A percentile compares a stretch with the other conserved stretches of the same genome.
phyloP scores from a whole-genome alignment of 2,113 vertebrate genomes.

The Dromas ardeola region DNA sequence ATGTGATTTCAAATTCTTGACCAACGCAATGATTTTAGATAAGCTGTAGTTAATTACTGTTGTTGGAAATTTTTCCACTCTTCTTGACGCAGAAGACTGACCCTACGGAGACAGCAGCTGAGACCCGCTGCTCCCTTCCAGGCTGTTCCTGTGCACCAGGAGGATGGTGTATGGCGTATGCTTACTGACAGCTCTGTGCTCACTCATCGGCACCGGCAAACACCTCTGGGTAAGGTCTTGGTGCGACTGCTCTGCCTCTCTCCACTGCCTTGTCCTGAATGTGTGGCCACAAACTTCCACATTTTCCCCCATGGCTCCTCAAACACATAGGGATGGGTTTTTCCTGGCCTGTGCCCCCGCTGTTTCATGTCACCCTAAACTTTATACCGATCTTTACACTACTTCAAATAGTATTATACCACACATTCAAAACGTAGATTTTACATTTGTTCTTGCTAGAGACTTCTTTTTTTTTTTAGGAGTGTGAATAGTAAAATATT shows the following conservation, averaged over 20 bases:
- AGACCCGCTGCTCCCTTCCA: not conserved
- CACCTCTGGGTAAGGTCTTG: not conserved
- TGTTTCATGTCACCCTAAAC: not conserved
- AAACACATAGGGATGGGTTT: fast-evolving
- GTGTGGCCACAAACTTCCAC: fast-evolving
- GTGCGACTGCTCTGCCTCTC: fast-evolving
- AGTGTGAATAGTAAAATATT: not conserved
- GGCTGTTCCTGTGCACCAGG: not conserved
- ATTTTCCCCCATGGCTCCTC: not conserved
- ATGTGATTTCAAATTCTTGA: not conserved
- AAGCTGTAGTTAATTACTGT: not conserved
- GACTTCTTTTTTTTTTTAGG: not conserved
- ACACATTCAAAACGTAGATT: not conserved
- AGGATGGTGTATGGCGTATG: fast-evolving
- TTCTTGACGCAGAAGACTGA: not conserved
- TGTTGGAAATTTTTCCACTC: not conserved
- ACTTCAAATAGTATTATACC: not conserved
- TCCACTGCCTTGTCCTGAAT: not conserved
- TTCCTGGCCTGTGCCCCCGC: not conserved
- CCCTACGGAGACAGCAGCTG: not conserved
- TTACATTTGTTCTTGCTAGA: not conserved
- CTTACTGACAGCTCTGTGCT: not conserved
- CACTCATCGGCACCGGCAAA: not conserved
- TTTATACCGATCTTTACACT: not conserved
- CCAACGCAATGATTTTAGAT: not conserved